phyloP scores from a whole-genome alignment of 2,888 invertebrate species.

The Helleia helle region DNA sequence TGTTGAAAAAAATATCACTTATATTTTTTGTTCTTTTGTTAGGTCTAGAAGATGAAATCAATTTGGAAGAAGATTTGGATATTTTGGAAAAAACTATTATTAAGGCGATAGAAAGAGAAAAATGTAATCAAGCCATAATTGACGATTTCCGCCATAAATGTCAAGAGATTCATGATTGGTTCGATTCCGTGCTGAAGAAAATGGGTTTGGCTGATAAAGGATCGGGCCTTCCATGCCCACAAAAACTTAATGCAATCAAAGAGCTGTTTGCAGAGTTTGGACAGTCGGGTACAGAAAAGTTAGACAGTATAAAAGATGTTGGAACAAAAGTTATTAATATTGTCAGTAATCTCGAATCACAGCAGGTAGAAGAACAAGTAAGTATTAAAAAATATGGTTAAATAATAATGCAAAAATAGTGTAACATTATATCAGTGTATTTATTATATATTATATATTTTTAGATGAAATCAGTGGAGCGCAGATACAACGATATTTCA shows the following conservation, averaged over 20 bases:
- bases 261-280: constrained; percentile 84
- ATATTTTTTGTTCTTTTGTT: too few relatives aligned
- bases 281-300: constrained; percentile 79
- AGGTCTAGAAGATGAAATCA: constrained; percentile 78
- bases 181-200: constrained; percentile 85
- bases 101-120: constrained; percentile 83
- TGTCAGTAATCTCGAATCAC: constrained; percentile 90
- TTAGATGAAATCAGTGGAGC: constrained; percentile 85
- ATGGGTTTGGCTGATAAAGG: constrained; percentile 90
- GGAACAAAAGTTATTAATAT: constrained; percentile 83
- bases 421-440: neutral
- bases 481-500: constrained; percentile 86
- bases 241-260: constrained; percentile 83
- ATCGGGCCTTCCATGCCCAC: constrained; percentile 85
- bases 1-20: neutral
- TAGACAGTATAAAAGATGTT: constrained; percentile 80
- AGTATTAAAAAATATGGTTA: constrained; percentile 20
- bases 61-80: constrained; percentile 81
- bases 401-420: neutral
- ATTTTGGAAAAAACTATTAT: constrained; percentile 80
- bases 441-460: constrained; percentile 23
- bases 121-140: constrained; percentile 82
- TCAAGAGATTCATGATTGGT: constrained; percentile 86
- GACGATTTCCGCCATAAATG: constrained; percentile 84
- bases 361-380: constrained; percentile 91